These are phyloP conservation scores for Hydrophis major DNA, from an alignment of 2,797 vertebrate species.

Conservation along the genomic window DNA sequence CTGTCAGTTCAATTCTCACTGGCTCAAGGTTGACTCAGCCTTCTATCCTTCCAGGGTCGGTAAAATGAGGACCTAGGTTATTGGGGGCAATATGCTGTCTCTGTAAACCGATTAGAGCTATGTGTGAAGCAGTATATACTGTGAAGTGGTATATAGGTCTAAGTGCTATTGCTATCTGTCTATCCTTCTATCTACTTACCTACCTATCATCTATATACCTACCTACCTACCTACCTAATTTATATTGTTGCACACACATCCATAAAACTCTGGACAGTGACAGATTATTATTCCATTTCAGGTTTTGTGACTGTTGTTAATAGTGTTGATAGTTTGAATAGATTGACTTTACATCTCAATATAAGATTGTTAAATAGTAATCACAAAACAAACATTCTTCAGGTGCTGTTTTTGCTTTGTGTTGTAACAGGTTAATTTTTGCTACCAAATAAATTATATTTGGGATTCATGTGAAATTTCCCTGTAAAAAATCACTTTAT, in stretches of 20 bases:
- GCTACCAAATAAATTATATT: not conserved
- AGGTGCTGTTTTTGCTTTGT: not conserved
- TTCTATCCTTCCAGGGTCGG: too few species aligned
- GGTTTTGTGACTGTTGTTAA: not conserved
- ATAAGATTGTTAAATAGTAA: not conserved
- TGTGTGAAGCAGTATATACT: too few species aligned
- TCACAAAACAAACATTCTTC: not conserved
- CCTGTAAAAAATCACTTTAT: not conserved
- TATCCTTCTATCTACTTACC: too few species aligned
- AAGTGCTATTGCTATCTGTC: too few species aligned
- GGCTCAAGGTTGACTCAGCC: too few species aligned
- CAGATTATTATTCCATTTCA: not conserved
- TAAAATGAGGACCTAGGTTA: too few species aligned
- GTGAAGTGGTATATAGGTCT: too few species aligned
- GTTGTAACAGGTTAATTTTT: not conserved
- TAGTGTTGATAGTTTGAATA: not conserved
- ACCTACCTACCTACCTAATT: not conserved
- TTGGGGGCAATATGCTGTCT: too few species aligned
- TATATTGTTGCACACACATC: not conserved
- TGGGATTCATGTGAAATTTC: not conserved
- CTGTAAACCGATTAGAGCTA: too few species aligned
- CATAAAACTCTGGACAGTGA: not conserved
- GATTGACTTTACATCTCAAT: not conserved
- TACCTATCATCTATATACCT: too few species aligned
- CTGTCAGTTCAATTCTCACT: too few species aligned